Base-by-base conservation (phyloP, 1,140 invertebrate genomes). In the Lucilia cuprina region DNA sequence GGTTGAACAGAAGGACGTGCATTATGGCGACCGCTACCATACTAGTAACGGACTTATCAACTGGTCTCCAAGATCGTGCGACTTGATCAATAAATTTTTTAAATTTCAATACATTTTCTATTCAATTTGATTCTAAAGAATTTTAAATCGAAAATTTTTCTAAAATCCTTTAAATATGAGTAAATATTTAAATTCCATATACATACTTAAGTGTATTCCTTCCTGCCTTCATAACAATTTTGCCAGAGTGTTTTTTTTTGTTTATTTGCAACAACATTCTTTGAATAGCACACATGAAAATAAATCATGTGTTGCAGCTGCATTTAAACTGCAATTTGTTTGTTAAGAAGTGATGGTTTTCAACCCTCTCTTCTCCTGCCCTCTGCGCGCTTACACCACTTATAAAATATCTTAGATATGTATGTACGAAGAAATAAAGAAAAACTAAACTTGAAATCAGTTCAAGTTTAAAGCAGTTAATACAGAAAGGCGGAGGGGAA, bases 371-470 rank as follows among this genome's bases (percentile, higher is more conserved):
- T 41, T 41, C 10, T 5, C 41, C 41, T 41, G 10, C 41, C 41
- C 41, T 10, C 7, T 41, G 10, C 2, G 10, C 41, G 10, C 41
- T 41, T 41, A 41, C 41, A 41, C 25, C 25, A 30, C 25, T 30
- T 30, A 30, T 30, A 30, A 30, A 30, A 30, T 30, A 30, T 30
- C 25, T 30, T 3, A 41, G 2, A 41, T 41, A 14, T 12, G 13
- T 17, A 55, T 10, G 13, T n/a, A 55, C 50, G 3, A 55, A 17
- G 17, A 13, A 55, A 47, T 8, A 13, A 17, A 78, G 34, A 47
- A 35, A n/a, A 41, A 78, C 75, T 55, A 55, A 78, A 78, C 75
- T 41, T 49, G 75, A 78, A 78, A 41, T 78, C 41, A 78, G 75
- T 49, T 35, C 75, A 78, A 78, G 75, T 78, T 70, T 70, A 70